Conservation (phyloP, 2,797 vertebrate genomes). For the Argyrosomus regius region DNA sequence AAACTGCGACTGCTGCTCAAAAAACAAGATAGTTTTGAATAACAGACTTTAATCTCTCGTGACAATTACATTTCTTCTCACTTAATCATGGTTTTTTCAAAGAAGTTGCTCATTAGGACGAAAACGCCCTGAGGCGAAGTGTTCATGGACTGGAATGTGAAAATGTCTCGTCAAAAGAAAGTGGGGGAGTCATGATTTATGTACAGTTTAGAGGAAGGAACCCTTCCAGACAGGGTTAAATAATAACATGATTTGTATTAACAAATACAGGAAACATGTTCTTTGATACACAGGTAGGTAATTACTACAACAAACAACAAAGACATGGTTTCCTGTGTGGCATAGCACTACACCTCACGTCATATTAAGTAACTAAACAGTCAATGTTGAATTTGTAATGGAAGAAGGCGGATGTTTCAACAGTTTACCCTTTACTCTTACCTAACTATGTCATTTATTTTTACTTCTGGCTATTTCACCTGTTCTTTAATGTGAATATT, state of each 20-base stretch:
- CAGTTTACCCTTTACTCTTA: background rate
- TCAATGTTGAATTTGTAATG: too few relatives aligned
- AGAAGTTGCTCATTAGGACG: constrained; percentile 42
- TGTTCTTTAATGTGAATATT: background rate
- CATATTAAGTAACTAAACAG: background rate
- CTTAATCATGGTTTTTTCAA: constrained; percentile 34
- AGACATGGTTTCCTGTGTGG: background rate
- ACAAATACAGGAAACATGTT: background rate
- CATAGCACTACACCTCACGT: background rate
- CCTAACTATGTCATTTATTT: background rate
- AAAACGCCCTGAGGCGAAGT: constrained; percentile 40
- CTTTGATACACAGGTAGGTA: background rate
- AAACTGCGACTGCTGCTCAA: constrained; percentile 12
- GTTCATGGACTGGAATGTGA: constrained; percentile 41
- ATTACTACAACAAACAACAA: background rate
- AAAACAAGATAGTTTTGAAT: constrained; percentile 17
- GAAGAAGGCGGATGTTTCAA: too few relatives aligned
- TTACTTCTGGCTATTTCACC: background rate
- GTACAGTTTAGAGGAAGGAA: background rate
- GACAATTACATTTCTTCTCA: constrained; percentile 41
- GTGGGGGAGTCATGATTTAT: constrained; percentile 19
- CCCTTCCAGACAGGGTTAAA: background rate
- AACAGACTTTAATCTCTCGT: constrained; percentile 26
- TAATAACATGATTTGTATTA: background rate
- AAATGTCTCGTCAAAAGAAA: constrained; percentile 27